Conservation (phyloP, 2,888 invertebrate species). For the Pachliopta kotzebuea region DNA sequence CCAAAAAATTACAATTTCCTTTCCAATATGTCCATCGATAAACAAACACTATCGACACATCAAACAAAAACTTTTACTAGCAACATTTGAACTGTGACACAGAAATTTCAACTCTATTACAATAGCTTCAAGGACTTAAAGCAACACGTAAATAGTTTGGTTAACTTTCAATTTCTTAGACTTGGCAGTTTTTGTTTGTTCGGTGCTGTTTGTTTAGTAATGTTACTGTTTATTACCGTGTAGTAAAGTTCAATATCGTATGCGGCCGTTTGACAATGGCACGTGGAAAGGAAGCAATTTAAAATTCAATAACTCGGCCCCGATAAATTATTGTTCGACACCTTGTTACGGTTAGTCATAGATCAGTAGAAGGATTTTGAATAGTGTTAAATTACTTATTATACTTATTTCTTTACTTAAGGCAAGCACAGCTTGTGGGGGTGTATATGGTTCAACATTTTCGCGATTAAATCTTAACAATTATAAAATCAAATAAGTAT, state of each 20-base stretch:
- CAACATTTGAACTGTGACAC: not conserved
- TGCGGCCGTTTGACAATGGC: conserved; percentile 11
- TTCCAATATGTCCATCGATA: conserved; percentile 23
- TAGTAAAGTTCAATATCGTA: conserved; percentile 36
- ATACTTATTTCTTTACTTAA: too few species aligned
- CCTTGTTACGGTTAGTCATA: conserved; percentile 53
- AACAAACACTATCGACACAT: conserved; percentile 33
- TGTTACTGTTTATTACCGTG: conserved; percentile 5
- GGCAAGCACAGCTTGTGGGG: too few species aligned
- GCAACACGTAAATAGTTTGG: conserved; percentile 3
- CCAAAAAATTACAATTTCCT: conserved; percentile 30
- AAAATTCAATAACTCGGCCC: conserved; percentile 60
- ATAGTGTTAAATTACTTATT: too few species aligned
- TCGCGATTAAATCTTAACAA: too few species aligned
- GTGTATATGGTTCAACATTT: too few species aligned
- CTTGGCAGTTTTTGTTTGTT: conserved; percentile 10
- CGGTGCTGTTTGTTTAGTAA: not conserved
- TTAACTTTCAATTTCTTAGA: conserved; percentile 25
- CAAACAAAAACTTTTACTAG: conserved; percentile 35
- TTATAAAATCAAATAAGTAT: too few species aligned
- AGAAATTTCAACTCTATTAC: conserved; percentile 6
- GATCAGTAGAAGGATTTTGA: conserved; percentile 38
- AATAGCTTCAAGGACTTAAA: not conserved
- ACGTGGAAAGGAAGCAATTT: conserved; percentile 51
- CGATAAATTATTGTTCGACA: conserved; percentile 67